Base-by-base conservation (phyloP, 2,797 vertebrate genomes). In the Leuciscus waleckii region DNA sequence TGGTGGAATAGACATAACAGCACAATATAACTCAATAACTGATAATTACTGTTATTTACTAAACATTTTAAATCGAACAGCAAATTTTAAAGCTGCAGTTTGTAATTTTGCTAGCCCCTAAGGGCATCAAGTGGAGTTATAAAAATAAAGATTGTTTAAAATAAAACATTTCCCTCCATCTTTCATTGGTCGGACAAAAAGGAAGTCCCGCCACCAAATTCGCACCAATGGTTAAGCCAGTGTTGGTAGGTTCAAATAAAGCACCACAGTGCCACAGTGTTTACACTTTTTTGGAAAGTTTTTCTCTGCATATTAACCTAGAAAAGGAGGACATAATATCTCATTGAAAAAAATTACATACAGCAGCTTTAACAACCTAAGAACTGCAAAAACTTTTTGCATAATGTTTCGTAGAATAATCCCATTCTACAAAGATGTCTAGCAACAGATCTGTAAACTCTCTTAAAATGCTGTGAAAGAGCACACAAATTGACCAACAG, bases 391-490 rank as follows among this genome's bases (percentile, higher is more conserved):
- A 21, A 29, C n/a, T 0, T 19, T 78, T 63, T 79, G 76, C 76
- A 79, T 79, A 79, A 63, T 79, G 5, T 79, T 63, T 79, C 1
- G 26, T 79, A 63, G 54, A 77, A 77, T 77, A n/a, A 77, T 41
- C 74, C 56, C 9, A 14, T 69, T 41, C 74, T 35, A 56, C 74
- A 16, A 23, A 76, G 17, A 56, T 14, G 49, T 54, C 46, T 51
- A 7, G 46, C 17, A 56, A 54, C 46, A 6, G 23, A 74, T 35
- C 10, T 51, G 10, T 68, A 17, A 68, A 32, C 7, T 32, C 58
- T 80, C 6, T 68, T 70, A 70, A 71, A 81, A 81, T 58, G 79
- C 51, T 56, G 79, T 21, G 7, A 43, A 84, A 70, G 82, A 69
- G 49, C 82, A 41, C 37, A 65, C 73, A 77, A 83, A 82, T 21